Conservation (phyloP, 2,888 invertebrate genomes). For the Ochlodes sylvanus region DNA sequence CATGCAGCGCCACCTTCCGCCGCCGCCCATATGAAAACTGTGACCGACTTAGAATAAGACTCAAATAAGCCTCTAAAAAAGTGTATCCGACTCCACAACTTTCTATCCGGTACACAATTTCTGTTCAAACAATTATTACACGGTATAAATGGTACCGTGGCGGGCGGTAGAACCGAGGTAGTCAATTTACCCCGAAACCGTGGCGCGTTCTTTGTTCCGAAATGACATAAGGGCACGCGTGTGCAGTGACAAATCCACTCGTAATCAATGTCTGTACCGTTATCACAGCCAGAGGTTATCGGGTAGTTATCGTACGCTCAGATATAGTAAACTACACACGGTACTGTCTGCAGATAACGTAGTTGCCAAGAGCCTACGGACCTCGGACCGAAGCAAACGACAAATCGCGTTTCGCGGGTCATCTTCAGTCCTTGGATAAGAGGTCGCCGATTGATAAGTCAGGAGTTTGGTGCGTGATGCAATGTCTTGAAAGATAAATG, state of each 20-base stretch:
- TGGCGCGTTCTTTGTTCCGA: conserved; percentile 5
- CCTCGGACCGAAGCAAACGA: no score
- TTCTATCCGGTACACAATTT: no score
- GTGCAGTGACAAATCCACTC: conserved; percentile 8
- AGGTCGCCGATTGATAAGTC: background rate
- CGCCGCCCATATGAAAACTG: no score
- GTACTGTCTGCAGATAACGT: conserved; percentile 32
- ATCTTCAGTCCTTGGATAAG: background rate
- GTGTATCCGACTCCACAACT: no score
- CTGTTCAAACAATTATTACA: no score
- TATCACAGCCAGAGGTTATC: conserved; percentile 26
- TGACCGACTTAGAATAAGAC: no score
- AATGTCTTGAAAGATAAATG: background rate
- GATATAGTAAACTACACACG: conserved; percentile 52
- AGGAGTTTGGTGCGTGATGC: background rate
- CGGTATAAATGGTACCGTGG: no score
- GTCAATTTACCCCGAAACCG: no score
- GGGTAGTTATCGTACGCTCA: conserved; percentile 44
- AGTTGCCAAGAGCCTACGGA: conserved; percentile 27
- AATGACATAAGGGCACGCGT: conserved; percentile 3
- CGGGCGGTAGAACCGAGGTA: no score
- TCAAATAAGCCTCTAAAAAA: no score
- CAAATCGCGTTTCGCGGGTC: background rate
- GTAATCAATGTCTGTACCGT: conserved; percentile 2
- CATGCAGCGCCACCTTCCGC: no score